Conservation (phyloP, 2,888 invertebrate genomes). For the Dryobotodes eremita region DNA sequence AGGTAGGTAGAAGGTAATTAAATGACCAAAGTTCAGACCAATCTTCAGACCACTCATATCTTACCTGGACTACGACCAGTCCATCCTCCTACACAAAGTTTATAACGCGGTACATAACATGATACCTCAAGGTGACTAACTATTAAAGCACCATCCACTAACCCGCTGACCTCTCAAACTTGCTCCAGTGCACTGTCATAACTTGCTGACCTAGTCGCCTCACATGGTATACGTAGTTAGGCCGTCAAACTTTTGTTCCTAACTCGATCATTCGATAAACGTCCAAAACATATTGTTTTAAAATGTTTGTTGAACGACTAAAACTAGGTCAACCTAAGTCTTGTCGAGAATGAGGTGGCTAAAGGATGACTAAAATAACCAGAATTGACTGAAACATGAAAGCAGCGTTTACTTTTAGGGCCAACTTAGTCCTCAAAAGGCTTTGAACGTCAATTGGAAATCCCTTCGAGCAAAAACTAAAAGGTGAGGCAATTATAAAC, state of each 20-base stretch:
- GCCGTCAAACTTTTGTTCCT: conserved; percentile 43
- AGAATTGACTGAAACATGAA: neutral
- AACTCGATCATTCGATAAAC: conserved; percentile 35
- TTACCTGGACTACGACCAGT: neutral
- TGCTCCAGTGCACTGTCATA: conserved; percentile 45
- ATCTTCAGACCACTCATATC: neutral
- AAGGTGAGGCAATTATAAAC: neutral
- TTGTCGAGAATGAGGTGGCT: neutral
- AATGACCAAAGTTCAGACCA: neutral
- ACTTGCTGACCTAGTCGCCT: conserved; percentile 46
- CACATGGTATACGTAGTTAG: neutral
- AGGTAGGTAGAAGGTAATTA: neutral
- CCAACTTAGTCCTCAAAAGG: neutral
- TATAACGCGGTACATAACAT: neutral
- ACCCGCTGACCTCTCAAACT: conserved; percentile 56
- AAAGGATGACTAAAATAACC: neutral
- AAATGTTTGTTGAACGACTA: neutral
- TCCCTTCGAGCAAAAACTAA: neutral
- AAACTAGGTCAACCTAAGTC: neutral
- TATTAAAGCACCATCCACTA: conserved; percentile 38
- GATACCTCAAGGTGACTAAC: conserved; percentile 30
- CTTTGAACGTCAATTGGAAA: neutral
- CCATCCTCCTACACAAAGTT: neutral
- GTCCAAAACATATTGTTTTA: conserved; percentile 17
- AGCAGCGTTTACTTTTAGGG: neutral